Base-by-base conservation (phyloP, 2,797 vertebrate species). In the Malacoraja senta region DNA sequence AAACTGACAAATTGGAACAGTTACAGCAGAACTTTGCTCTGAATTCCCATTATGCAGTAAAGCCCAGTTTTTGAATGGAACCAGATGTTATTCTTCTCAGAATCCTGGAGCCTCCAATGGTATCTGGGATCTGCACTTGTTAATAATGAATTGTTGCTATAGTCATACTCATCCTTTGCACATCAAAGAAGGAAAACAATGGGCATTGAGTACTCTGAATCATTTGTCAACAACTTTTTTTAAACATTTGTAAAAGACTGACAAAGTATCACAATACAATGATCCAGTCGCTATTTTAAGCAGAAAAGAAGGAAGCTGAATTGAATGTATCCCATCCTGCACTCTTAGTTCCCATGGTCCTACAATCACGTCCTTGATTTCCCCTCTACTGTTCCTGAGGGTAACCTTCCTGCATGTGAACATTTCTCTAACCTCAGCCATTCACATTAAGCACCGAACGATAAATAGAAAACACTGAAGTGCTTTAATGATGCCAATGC, bases 261-360 rank as follows among this genome's bases (percentile, higher is more conserved):
- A 97, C 97, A 98, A 97, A 97, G 96, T 97, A 92, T 97, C 97
- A 99, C 99, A 99, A 99, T 99, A 97, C 24, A 92, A 92, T 74
- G 65, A 92, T 72, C 68, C 90, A 74, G 38, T 98, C 96, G 97
- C 98, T 99, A 99, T 99, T 99, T 99, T 99, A 97, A 97, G 98
- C 97, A 96, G 94, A 97, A 92, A 92, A 96, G 97, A 97, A 99
- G 99, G 99, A 99, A 99, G 97, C 96, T 94, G 95, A 98, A 97
- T 99, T 99, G 98, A 99, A 99, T 99, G 98, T 99, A 98, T 98
- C 98, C 98, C 99, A 99, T 99, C 98, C 98, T 99, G 98, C 96
- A 98, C 96, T 96, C 97, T 96, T 95, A 96, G 98, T 99, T 99
- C 98, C 98, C 99, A 99, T 98, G 98, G 98, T 98, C 98, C 72